phyloP scores from a whole-genome alignment of 1,140 invertebrate species.

The Diplogasteroides magnus region DNA sequence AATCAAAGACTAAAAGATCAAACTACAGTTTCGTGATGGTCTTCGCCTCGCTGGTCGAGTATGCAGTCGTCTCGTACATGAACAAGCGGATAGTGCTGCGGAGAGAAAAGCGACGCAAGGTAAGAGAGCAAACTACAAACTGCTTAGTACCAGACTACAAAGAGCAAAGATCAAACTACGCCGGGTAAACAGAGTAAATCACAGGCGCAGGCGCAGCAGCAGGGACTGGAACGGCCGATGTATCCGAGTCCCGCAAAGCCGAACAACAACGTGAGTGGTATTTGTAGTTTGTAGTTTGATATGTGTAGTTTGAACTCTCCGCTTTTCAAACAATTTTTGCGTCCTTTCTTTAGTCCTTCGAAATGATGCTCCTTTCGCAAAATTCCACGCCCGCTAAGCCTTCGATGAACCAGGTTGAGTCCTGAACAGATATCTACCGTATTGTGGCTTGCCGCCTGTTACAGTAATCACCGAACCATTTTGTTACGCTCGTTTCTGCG shows the following conservation, averaged over 20 bases:
- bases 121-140: too few species aligned
- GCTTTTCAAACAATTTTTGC: too few species aligned
- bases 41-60: constrained; percentile 56
- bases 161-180: background rate
- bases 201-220: constrained; percentile 7
- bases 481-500: too few species aligned
- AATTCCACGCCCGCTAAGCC: constrained; percentile 28
- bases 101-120: constrained; percentile 38
- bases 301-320: too few species aligned
- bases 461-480: too few species aligned
- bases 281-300: too few species aligned
- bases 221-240: constrained; percentile 24
- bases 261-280: constrained; percentile 33
- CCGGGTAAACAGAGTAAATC: background rate
- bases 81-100: constrained; percentile 45
- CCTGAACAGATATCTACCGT: too few species aligned
- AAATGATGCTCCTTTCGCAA: constrained; percentile 29
- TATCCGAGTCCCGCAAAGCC: constrained; percentile 15
- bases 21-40: constrained; percentile 56
- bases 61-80: constrained; percentile 54
- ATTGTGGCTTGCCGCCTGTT: too few species aligned
- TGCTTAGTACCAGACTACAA: too few species aligned
- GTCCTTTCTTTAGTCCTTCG: constrained; percentile 23
- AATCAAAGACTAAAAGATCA: too few species aligned
- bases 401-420: constrained; percentile 3